Percentiles rank a stretch among this genome's conserved stretches.
phyloP scores from a whole-genome alignment of 2,113 vertebrate genomes.

The Hippocampus abdominalis region DNA sequence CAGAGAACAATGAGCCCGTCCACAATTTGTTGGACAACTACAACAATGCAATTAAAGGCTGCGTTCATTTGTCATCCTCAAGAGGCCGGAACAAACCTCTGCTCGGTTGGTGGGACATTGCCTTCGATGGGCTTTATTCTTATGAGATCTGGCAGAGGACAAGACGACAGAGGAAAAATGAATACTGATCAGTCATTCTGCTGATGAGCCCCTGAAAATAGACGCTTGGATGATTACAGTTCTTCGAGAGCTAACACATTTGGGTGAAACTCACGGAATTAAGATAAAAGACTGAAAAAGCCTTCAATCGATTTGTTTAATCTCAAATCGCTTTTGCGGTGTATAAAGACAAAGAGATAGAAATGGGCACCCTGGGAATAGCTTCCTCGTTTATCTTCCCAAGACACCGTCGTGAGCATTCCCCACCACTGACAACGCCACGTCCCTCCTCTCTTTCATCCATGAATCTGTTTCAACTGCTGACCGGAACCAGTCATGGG shows the following conservation, averaged over 20 bases:
- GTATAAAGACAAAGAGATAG: background rate
- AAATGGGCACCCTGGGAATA: background rate
- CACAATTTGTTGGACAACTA: too few relatives aligned
- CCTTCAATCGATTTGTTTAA: background rate
- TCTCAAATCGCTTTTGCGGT: background rate
- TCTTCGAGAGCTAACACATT: background rate
- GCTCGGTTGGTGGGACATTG: background rate
- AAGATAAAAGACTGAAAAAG: background rate
- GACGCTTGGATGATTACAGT: background rate
- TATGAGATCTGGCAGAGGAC: background rate
- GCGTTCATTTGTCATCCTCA: background rate
- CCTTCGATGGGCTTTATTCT: too few relatives aligned
- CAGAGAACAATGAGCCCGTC: too few relatives aligned
- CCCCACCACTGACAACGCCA: conserved; percentile 37
- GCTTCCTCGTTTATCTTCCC: conserved; percentile 32
- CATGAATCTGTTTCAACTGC: conserved; percentile 32
- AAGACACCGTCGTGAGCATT: conserved; percentile 63
- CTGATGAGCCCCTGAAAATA: background rate
- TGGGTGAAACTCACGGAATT: background rate
- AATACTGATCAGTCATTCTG: background rate
- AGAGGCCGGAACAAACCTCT: background rate
- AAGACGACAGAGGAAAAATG: background rate
- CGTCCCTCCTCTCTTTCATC: conserved; percentile 25
- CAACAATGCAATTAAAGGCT: background rate
- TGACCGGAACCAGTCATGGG: conserved; percentile 35